Evolutionary conservation across 2,888 invertebrate genomes (phyloP), one percentile per base, ranked within the genome.

Genomic region (Synanthedon vespiformis): DNA sequence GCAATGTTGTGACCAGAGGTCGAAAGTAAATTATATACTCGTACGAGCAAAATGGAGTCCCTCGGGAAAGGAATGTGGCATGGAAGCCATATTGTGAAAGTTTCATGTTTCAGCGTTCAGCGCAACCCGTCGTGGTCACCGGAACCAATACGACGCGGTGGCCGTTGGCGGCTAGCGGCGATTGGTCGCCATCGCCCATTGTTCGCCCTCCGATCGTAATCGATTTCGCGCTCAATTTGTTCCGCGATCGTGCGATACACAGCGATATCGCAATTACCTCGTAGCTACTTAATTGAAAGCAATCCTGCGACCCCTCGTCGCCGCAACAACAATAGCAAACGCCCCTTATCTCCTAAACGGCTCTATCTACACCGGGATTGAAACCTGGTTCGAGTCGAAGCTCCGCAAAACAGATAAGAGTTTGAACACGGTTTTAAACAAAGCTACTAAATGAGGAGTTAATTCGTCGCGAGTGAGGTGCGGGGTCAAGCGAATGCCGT

Each of bases 221-320:
- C 72, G 66, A 73, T 75, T 74, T 77, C 68, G 63, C 75, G 75
- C 68, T 72, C 73, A 77, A 80, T 81, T 81, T 75, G 80, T 76
- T 75, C 68, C 68, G 61, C 70, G 70, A 75, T 75, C 68, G 58
- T 56, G 56, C 63, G 71, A 73, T 68, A 68, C 61, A 56, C 65
- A 65, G 65, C 69, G 64, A 64, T 63, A 61, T 63, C 56, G 59
- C 69, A 68, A 74, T 74, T 74, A 70, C 69, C 57, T 60, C 58
- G 63, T 60, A 57, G 67, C 62, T 64, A 64, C 66, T 70, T 75
- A 73, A 73, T 74, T 71, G 73, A 67, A 63, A 60, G 48, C 40
- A 12, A 18, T 22, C 22, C 12, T 18, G 50, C 50, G 34, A 50
- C 50, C 50, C 18, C 48, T 34, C 8, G 34, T 34, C 10, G 34